Base-by-base conservation (phyloP, 2,888 invertebrate species). In the Tuta absoluta region DNA sequence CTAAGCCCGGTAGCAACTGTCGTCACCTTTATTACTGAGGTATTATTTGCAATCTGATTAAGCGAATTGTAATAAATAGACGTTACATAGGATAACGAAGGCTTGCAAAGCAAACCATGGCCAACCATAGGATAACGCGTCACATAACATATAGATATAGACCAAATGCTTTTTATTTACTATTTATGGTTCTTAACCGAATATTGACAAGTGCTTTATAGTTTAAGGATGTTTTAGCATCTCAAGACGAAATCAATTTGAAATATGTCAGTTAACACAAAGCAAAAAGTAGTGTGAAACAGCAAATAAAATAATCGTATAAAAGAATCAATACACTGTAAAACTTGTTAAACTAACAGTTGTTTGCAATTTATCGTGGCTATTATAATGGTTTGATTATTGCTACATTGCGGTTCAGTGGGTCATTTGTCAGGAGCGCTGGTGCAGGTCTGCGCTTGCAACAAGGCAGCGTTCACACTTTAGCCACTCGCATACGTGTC, bases 11-110 rank as follows among this genome's bases (percentile, higher is more conserved):
- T 33, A 33, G 75, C 75, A 77, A 78, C 75, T 78, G 76, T 75
- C 75, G 75, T 77, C 77, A 80, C 77, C 77, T 80, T 76, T 77
- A 76, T 80, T 80, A 82, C 79, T 81, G 73, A 77, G n/a, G n/a
- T 82, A 76, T 76, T 63, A 63, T 57, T 53, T 21, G 49, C 48
- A 56, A 23, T 28, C 57, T 63, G 51, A 63, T 66, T 63, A 66
- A 60, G n/a, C n/a, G n/a, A n/a, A n/a, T n/a, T n/a, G n/a, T n/a
- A n/a, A n/a, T n/a, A n/a, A n/a, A n/a, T n/a, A n/a, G n/a, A n/a
- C n/a, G n/a, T n/a, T n/a, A n/a, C n/a, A n/a, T n/a, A n/a, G n/a
- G n/a, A n/a, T n/a, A n/a, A n/a, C n/a, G n/a, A n/a, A n/a, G n/a
- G n/a, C n/a, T n/a, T n/a, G n/a, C n/a, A n/a, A n/a, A n/a, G n/a